A percentile compares a stretch with the other conserved stretches of the same genome.
Conservation (phyloP, 2,888 invertebrate species). For the Drosophila anceps region DNA sequence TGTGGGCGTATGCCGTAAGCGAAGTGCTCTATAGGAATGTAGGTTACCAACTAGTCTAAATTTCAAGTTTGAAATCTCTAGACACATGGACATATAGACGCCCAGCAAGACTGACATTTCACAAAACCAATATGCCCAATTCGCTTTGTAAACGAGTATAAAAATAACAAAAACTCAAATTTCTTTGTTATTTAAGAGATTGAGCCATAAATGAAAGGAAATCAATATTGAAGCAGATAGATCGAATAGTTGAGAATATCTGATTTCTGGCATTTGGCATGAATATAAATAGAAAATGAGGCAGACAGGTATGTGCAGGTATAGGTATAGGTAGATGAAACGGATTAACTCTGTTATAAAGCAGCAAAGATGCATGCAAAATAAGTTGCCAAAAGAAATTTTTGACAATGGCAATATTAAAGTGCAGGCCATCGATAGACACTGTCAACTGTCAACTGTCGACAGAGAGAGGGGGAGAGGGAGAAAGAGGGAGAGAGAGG, state of each 20-base stretch:
- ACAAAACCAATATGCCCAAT: background rate
- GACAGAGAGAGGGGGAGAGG: background rate
- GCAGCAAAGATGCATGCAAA: constrained; percentile 5
- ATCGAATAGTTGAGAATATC: background rate
- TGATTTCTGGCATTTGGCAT: constrained; percentile 2
- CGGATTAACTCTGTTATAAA: background rate
- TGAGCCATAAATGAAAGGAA: background rate
- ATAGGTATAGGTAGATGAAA: background rate
- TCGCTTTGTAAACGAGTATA: background rate
- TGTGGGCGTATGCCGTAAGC: no score
- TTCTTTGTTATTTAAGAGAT: background rate
- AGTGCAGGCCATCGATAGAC: constrained; percentile 31
- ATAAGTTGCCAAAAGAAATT: constrained; percentile 2
- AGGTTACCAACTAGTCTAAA: no score
- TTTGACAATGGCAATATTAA: constrained; percentile 45
- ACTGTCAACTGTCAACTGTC: constrained; percentile 13
- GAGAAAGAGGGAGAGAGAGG: no score
- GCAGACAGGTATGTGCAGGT: background rate
- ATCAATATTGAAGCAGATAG: background rate
- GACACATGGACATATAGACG: no score
- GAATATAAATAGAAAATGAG: background rate
- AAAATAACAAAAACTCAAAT: background rate
- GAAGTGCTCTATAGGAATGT: no score
- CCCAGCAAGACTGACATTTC: no score
- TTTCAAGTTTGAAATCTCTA: no score